Base-by-base conservation (phyloP, 2,113 vertebrate genomes). In the Sylvicapra grimmia region DNA sequence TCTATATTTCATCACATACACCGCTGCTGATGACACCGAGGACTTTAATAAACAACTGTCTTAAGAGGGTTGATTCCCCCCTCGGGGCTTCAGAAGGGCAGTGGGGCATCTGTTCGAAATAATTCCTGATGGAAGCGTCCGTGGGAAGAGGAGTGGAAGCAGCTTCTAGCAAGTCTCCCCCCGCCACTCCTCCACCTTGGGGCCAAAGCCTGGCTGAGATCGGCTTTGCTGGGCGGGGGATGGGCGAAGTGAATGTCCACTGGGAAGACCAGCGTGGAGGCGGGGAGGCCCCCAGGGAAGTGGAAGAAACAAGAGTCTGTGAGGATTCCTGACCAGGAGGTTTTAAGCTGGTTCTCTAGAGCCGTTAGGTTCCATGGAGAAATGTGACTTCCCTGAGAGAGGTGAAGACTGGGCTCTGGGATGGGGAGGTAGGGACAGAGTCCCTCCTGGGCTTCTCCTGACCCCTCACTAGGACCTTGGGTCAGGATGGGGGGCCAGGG, bases 1-100 rank as follows among this genome's bases (percentile, higher is more conserved):
- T 98, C 98, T 98, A 44, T 98, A 97, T 98, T 98, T 98, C 94
- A 98, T 98, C 98, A 96, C 79, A 25, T 68, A 97, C 97, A 90
- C 51, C 29, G 95, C 94, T 94, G 95, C 95, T 98, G 98, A 98
- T 90, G 98, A 98, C 97, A 98, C 97, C 86, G 89, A 90, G 40
- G 86, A 86, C 97, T 68, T 97, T 98, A 97, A 98, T 98, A 98
- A 98, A 98, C 97, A 98, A 89, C 96, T 90, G 86, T 96, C 97
- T 96, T 33, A 72, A 97, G 68, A 23, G 80, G 44, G 59, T 33
- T 53, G 65, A 59, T 61, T n/a, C 40, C 16, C 11, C 5, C 19
- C 54, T 91, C 54, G 9, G 4, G 91, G 84, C 61, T 58, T 87
- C 72, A 65, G 92, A 92, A 83, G 98, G 97, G 95, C 1, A 2